Conservation (phyloP, 2,797 vertebrate species). For the Fringilla coelebs region DNA sequence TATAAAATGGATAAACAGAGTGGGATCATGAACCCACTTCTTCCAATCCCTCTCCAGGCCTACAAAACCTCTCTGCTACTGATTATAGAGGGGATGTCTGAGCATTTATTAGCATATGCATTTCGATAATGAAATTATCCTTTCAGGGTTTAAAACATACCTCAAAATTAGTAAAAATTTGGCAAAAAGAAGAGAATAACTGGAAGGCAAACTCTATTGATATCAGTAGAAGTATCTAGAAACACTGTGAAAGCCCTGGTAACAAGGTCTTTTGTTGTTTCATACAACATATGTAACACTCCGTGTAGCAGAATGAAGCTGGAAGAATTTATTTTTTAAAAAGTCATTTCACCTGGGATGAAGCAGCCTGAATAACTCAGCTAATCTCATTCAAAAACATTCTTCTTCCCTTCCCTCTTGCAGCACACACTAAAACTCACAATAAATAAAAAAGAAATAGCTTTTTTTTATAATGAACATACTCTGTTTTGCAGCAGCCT, state of each 20-base stretch:
- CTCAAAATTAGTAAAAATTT: neutral
- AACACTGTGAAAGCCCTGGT: neutral
- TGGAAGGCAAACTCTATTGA: neutral
- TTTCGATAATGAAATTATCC: neutral
- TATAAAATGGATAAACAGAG: neutral
- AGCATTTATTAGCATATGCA: neutral
- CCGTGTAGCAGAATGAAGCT: neutral
- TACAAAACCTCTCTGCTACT: neutral
- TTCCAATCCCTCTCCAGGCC: neutral
- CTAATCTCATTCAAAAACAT: neutral
- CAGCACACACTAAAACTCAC: slow-evolving; percentile 57
- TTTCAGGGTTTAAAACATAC: neutral
- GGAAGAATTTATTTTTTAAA: neutral
- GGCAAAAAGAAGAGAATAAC: neutral
- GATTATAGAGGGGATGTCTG: neutral
- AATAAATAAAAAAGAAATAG: neutral
- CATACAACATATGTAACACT: neutral
- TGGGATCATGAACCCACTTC: neutral
- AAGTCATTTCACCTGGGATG: neutral
- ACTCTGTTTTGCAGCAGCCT: neutral
- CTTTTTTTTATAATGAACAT: neutral
- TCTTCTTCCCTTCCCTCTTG: slow-evolving; percentile 31
- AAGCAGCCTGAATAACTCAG: neutral
- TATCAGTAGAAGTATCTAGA: neutral
- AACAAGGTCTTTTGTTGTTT: too few species aligned